Percentiles rank a stretch among this genome's conserved stretches.
Evolutionary conservation across 2,113 vertebrate species (phyloP).

Genomic region (Vicugna pacos): DNA sequence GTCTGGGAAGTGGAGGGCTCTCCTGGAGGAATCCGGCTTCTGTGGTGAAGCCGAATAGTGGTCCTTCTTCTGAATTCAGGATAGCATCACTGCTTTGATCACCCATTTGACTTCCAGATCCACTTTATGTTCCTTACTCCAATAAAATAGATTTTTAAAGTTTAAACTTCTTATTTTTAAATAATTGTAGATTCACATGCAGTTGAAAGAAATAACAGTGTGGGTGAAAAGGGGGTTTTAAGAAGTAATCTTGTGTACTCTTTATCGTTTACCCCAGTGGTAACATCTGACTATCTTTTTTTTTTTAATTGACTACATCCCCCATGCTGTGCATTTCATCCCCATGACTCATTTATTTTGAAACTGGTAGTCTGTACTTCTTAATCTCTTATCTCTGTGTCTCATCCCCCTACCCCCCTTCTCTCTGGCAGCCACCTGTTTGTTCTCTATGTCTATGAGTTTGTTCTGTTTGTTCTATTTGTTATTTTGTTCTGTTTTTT

Average conservation of each 20-base stretch:
- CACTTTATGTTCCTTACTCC: conserved; percentile 17
- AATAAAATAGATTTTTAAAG: not conserved
- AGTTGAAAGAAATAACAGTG: not conserved
- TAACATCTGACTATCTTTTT: not conserved
- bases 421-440: not conserved
- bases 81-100: not conserved
- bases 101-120: not conserved
- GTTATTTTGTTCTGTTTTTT: not conserved
- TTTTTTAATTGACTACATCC: not conserved
- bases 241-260: not conserved
- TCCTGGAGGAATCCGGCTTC: not conserved
- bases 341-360: not conserved
- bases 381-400: not conserved
- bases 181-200: not conserved
- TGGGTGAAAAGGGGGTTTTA: not conserved
- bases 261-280: not conserved
- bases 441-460: not conserved
- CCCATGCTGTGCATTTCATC: not conserved
- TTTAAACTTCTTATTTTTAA: conserved; percentile 17
- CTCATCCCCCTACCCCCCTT: not conserved
- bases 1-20: not conserved
- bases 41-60: not conserved
- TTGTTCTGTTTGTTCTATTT: not conserved
- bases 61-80: not conserved
- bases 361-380: not conserved